These are phyloP conservation scores for Drosophila prosaltans DNA, from an alignment of 1,140 invertebrate genomes.

Conservation along the genomic window DNA sequence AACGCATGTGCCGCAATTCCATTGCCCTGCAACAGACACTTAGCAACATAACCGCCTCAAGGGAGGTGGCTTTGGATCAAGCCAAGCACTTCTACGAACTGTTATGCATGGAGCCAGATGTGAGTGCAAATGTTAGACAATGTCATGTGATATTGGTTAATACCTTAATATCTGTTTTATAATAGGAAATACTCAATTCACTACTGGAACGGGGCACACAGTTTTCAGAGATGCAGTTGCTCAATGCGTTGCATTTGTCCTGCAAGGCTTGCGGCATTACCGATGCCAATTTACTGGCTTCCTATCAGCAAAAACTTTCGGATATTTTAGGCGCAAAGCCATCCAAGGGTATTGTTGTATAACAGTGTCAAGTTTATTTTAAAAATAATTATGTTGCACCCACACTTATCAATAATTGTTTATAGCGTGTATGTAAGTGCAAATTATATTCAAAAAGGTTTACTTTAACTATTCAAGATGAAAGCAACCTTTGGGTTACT, in stretches of 20 bases:
- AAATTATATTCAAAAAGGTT: not conserved
- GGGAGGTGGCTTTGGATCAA: conserved; percentile 93
- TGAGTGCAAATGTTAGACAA: conserved; percentile 28
- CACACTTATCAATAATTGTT: not conserved
- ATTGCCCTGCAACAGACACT: conserved; percentile 93
- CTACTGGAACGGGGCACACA: conserved; percentile 92
- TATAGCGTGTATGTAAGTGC: conserved; percentile 4
- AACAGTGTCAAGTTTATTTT: conserved; percentile 27
- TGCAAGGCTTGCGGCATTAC: conserved; percentile 83
- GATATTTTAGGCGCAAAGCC: conserved; percentile 84
- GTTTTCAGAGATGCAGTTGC: conserved; percentile 93
- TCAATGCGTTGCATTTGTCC: conserved; percentile 91
- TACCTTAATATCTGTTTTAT: not conserved
- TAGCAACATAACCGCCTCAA: conserved; percentile 91
- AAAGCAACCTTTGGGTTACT: not conserved
- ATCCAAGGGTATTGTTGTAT: conserved; percentile 77
- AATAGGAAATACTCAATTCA: conserved; percentile 91
- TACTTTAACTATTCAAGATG: conserved; percentile 1
- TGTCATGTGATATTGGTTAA: too few relatives aligned
- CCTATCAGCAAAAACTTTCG: conserved; percentile 84
- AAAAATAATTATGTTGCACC: conserved; percentile 5
- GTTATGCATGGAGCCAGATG: conserved; percentile 92
- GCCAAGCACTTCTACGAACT: conserved; percentile 95
- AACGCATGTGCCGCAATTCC: conserved; percentile 93
- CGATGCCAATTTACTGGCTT: conserved; percentile 83